phyloP scores from a whole-genome alignment of 23 tunicate species.

The Botrylloides violaceus region DNA sequence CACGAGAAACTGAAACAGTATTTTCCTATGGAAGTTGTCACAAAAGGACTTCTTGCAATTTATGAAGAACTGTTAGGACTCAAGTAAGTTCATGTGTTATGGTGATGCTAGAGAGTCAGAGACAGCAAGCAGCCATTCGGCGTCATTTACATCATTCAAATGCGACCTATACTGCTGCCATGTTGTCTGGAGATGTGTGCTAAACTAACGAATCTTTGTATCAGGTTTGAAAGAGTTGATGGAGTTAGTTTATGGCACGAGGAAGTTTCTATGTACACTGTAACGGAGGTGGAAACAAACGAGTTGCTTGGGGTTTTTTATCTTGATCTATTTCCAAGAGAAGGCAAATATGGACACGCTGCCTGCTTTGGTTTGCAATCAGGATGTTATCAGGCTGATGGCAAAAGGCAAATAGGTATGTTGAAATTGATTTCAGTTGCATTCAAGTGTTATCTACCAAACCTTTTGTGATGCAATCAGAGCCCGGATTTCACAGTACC shows the following conservation, averaged over 20 bases:
- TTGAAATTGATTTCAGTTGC: not conserved
- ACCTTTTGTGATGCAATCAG: no score
- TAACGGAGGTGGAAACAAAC: conserved; percentile 33
- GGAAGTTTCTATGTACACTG: conserved; percentile 67
- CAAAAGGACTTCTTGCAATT: conserved; percentile 66
- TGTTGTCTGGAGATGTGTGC: no score
- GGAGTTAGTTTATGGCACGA: conserved; percentile 59
- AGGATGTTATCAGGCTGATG: conserved; percentile 75
- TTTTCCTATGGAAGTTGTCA: conserved; percentile 70
- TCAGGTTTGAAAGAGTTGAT: conserved; percentile 50
- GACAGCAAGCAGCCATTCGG: no score
- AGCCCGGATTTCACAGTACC: no score
- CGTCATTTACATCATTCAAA: no score
- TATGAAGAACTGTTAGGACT: conserved; percentile 66
- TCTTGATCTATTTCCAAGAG: conserved; percentile 70
- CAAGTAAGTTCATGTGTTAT: conserved; percentile 28
- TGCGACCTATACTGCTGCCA: no score
- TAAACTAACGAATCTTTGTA: not conserved
- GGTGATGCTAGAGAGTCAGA: no score
- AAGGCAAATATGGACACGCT: conserved; percentile 90
- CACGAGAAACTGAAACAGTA: conserved; percentile 72
- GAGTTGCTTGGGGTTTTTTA: conserved; percentile 72
- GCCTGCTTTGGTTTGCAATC: conserved; percentile 83
- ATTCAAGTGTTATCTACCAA: not conserved
- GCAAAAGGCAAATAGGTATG: conserved; percentile 57